These are phyloP conservation scores for Cygnus olor DNA, from an alignment of 2,797 vertebrate genomes.

Conservation along the genomic window DNA sequence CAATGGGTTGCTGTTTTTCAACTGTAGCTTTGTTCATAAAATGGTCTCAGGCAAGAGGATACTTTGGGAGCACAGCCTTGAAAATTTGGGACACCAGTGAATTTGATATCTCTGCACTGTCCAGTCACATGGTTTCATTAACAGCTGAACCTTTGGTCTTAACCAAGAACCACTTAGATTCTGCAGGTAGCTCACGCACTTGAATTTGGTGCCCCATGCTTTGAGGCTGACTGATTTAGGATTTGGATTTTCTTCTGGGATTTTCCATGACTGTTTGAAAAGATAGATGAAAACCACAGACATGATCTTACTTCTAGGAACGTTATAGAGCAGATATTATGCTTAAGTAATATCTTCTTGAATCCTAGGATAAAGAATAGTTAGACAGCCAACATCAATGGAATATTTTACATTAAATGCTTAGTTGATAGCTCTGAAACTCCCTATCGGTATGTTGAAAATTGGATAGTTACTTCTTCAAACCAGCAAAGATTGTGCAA, in stretches of 20 bases:
- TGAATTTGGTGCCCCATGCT: background rate
- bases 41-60: background rate
- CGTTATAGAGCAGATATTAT: background rate
- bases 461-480: background rate
- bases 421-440: background rate
- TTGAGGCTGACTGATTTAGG: background rate
- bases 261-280: background rate
- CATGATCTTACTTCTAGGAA: background rate
- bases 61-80: background rate
- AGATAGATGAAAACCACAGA: background rate
- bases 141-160: background rate
- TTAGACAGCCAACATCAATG: background rate
- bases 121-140: background rate
- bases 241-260: background rate
- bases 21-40: background rate
- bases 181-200: background rate
- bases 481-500: background rate
- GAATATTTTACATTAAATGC: background rate
- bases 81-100: background rate
- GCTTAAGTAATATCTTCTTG: background rate
- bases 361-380: background rate
- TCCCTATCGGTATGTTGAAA: background rate
- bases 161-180: background rate
- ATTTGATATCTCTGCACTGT: background rate
- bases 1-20: constrained; percentile 22